Base-by-base conservation (phyloP, 2,888 invertebrate genomes). In the Trisateles emortualis region DNA sequence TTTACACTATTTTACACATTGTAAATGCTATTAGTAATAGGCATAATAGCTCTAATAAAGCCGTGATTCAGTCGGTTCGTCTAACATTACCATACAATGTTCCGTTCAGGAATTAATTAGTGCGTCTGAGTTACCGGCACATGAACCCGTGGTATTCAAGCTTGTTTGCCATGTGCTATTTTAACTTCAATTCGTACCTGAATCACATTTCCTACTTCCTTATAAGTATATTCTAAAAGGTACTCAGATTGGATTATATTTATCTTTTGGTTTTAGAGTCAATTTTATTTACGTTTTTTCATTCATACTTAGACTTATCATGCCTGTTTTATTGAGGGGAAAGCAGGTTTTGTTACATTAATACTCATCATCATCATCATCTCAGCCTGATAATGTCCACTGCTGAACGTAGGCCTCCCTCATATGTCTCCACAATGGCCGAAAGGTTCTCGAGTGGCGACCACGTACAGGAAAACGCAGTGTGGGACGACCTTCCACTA, bases 21-120 rank as follows among this genome's bases (percentile, higher is more conserved):
- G 8, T 22, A 6, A 24, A 35, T 42, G 32, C 1, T 1, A 14
- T 38, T 6, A 6, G 5, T 29, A 30, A 39, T 29, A 17, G 19
- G 13, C 71, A 64, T 64, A 72, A 67, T 68, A 58, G 49, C 41
- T 53, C 69, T 76, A 79, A 76, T 67, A 58, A 54, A 48, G 59
- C 49, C 52, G 51, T 68, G 62, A 74, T 71, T 72, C 72, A 65
- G 68, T 59, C 58, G 63, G 50, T 62, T 69, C 65, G 68, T 58
- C 63, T 67, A 60, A 54, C 55, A 57, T 64, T 59, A 45, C 52
- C 53, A 67, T 57, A 83, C 81, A 84, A 79, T 78, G 78, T 68
- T 61, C 76, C 80, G 80, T 86, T 86, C 79, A 79, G 76, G 76
- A 72, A 77, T 82, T 80, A 82, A 86, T 86, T 86, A 86, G 83